phyloP scores from a whole-genome alignment of 2,113 vertebrate species.

The Rana temporaria region DNA sequence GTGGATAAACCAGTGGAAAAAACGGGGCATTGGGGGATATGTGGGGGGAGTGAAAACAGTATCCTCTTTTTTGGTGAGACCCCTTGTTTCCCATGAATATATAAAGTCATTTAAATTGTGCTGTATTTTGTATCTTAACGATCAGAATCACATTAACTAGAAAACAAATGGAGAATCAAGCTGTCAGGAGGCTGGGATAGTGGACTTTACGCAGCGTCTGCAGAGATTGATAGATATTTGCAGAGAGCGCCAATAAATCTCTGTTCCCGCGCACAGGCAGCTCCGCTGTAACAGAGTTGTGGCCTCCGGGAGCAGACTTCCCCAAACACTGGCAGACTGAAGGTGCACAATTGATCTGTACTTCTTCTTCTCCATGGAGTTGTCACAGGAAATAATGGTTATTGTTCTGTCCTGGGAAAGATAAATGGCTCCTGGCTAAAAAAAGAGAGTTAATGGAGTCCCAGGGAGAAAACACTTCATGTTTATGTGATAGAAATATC shows the following conservation, averaged over 20 bases:
- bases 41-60: too few species aligned
- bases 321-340: constrained; percentile 9
- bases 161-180: background rate
- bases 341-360: constrained; percentile 27
- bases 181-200: background rate
- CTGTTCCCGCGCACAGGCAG: background rate
- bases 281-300: background rate
- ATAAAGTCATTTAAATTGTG: too few species aligned
- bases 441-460: constrained; percentile 33
- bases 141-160: background rate
- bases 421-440: constrained; percentile 30
- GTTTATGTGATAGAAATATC: constrained; percentile 34
- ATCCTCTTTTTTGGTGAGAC: too few species aligned
- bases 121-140: background rate
- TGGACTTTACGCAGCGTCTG: background rate
- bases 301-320: background rate
- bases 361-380: constrained; percentile 17
- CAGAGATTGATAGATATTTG: constrained; percentile 4
- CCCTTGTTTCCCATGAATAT: too few species aligned
- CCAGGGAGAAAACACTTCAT: constrained; percentile 29
- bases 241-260: background rate
- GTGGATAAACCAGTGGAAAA: too few species aligned
- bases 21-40: too few species aligned
- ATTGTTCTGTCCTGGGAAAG: constrained; percentile 38
- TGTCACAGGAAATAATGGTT: constrained; percentile 44